phyloP scores from a whole-genome alignment of 2,113 vertebrate species.

The Nyctibius bracteatus region DNA sequence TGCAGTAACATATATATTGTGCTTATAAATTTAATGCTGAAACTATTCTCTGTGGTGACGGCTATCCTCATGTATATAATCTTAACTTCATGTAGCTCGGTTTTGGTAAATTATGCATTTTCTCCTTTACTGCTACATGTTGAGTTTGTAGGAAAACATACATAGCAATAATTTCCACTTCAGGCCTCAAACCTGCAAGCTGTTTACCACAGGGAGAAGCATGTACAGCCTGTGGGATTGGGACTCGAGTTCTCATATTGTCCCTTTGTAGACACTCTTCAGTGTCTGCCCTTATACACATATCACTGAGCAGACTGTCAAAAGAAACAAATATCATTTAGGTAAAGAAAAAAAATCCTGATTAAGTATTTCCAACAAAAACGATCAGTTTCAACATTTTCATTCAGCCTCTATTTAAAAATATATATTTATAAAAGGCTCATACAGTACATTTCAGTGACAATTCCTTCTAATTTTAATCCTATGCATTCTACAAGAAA shows the following conservation, averaged over 20 bases:
- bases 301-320: not conserved
- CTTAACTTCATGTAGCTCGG: not conserved
- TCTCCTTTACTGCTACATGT: not conserved
- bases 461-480: not conserved
- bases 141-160: not conserved
- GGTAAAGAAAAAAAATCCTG: not conserved
- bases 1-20: not conserved
- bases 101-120: not conserved
- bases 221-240: not conserved
- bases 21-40: not conserved
- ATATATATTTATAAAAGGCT: not conserved
- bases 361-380: not conserved
- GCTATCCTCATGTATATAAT: not conserved
- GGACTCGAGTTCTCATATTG: not conserved
- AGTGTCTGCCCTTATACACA: not conserved
- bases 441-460: not conserved
- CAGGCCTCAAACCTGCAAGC: not conserved
- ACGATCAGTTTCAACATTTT: not conserved
- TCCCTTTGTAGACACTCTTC: not conserved
- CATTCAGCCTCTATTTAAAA: not conserved
- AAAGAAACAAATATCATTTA: not conserved
- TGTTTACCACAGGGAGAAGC: not conserved
- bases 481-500: not conserved
- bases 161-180: not conserved
- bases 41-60: not conserved